phyloP scores from a whole-genome alignment of 2,113 vertebrate genomes.

The Cettia cetti region DNA sequence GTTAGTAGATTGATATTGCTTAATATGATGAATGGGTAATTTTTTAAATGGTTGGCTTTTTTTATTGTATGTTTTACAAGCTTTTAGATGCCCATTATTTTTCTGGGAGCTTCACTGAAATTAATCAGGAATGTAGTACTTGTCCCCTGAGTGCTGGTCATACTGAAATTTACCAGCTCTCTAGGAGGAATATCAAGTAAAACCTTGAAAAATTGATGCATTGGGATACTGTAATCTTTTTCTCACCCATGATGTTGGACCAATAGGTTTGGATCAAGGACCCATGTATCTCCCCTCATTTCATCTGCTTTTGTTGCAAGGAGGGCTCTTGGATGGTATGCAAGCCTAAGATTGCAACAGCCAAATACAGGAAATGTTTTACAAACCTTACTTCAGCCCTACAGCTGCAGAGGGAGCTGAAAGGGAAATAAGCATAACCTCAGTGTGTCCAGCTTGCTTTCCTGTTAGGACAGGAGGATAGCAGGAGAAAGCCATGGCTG shows the following conservation, averaged over 20 bases:
- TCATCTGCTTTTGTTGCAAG: not conserved
- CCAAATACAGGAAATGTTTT: slow-evolving; percentile 9
- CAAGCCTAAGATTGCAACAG: not conserved
- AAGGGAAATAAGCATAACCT: not conserved
- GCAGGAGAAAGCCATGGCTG: not conserved
- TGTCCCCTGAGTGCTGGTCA: not conserved
- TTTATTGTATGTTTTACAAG: not conserved
- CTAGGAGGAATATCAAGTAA: not conserved
- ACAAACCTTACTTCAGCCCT: not conserved
- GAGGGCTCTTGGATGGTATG: not conserved
- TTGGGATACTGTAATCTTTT: not conserved
- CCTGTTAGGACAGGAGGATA: not conserved
- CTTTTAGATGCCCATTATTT: not conserved
- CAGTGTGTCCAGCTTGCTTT: rapidly evolving
- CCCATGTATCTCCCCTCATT: not conserved
- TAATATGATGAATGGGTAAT: not conserved
- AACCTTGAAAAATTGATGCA: not conserved
- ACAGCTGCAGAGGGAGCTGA: not conserved
- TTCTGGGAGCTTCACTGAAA: not conserved
- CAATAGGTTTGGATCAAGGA: not conserved
- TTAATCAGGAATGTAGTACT: not conserved
- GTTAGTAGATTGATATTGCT: not conserved
- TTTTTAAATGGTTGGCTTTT: not conserved
- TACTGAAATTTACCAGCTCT: not conserved
- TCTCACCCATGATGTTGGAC: not conserved